Evolutionary conservation across 1,140 invertebrate species (phyloP).

Genomic region (Metopolophium dirhodum): DNA sequence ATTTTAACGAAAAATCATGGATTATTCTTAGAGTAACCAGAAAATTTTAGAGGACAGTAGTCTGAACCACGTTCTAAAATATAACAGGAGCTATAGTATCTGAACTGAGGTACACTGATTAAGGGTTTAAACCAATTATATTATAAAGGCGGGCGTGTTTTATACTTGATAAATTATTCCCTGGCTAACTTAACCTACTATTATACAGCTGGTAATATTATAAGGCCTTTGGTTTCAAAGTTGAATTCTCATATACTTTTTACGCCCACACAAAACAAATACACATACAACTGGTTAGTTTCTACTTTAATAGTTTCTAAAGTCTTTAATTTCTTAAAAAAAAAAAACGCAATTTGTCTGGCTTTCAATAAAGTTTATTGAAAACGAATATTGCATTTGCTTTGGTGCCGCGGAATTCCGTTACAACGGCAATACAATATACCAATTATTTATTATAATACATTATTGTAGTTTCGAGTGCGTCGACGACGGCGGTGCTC

Average conservation of each 20-base stretch:
- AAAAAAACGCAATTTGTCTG: background rate
- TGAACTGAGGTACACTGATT: too few species aligned
- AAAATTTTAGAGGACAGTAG: too few species aligned
- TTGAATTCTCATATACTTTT: background rate
- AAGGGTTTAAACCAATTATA: too few species aligned
- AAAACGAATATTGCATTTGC: background rate
- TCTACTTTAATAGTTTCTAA: too few species aligned
- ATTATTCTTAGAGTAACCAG: too few species aligned
- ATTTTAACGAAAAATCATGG: too few species aligned
- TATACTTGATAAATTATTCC: too few species aligned
- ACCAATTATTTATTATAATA: background rate
- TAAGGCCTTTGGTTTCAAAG: background rate
- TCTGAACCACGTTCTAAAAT: too few species aligned
- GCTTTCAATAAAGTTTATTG: background rate
- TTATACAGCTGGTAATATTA: background rate
- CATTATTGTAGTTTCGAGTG: background rate
- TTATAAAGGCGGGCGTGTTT: too few species aligned
- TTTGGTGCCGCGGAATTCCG: background rate
- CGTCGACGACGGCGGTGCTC: background rate
- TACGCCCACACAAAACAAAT: background rate
- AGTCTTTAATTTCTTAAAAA: too few species aligned
- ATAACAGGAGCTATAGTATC: too few species aligned
- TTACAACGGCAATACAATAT: background rate
- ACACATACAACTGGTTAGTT: background rate
- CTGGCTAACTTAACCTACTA: too few species aligned